Percentiles rank a stretch among this genome's conserved stretches.
phyloP scores from a whole-genome alignment of 2,113 vertebrate species.

The Zingel zingel region DNA sequence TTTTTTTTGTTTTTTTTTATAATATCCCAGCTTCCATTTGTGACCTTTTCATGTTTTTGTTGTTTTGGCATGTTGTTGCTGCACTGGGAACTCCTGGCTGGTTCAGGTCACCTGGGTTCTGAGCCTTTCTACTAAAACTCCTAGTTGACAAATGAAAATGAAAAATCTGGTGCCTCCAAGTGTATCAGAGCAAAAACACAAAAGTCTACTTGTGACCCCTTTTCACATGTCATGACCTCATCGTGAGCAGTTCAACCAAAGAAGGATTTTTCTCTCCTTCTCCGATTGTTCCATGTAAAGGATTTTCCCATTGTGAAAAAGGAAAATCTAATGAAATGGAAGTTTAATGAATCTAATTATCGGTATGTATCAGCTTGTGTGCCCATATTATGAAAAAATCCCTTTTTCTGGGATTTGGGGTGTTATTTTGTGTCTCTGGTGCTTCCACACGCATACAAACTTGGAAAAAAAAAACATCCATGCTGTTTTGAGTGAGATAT shows the following conservation, averaged over 20 bases:
- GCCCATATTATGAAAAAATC: too few relatives aligned
- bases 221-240: neutral
- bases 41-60: constrained; percentile 2
- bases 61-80: neutral
- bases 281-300: neutral
- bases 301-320: neutral
- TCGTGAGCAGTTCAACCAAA: neutral
- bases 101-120: neutral
- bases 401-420: too few relatives aligned
- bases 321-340: neutral
- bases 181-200: neutral
- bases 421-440: too few relatives aligned
- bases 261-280: neutral
- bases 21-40: neutral
- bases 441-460: too few relatives aligned
- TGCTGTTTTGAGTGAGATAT: too few relatives aligned
- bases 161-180: neutral
- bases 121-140: neutral
- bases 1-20: neutral
- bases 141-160: neutral
- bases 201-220: neutral
- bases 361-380: neutral
- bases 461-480: too few relatives aligned
- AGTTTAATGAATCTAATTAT: neutral
- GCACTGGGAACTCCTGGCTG: neutral